Evolutionary conservation across 2,888 invertebrate genomes (phyloP), one percentile per base, ranked within the genome.

Genomic region (Coremacera marginata): DNA sequence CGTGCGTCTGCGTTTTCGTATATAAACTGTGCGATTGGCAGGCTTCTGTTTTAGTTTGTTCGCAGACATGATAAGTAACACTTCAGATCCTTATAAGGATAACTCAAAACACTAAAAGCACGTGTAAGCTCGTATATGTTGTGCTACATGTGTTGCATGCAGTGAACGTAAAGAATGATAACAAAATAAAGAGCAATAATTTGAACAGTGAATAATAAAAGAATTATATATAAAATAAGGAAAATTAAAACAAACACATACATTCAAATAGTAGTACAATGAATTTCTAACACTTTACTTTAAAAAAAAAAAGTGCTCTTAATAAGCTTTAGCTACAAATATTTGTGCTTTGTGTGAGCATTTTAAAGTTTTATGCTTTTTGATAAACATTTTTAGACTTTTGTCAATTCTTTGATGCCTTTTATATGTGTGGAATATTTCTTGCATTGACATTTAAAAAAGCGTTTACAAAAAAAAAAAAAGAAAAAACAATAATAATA

Each of bases 1-100:
- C 44, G 0, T 80, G 80, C 80, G 78, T 83, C 82, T 82, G 83
- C 83, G 82, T 79, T 82, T 76, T 74, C 80, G 79, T 86, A 87
- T 86, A 86, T 84, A 86, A 86, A 85, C 82, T 83, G 81, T 79
- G 27, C 80, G 79, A 81, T 75, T 78, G 70, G 80, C 78, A 75
- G 76, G 78, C 81, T 82, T 81, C 72, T 82, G 81, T 82, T 63
- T 87, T 85, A 86, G 86, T 86, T 82, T 81, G 82, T 81, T 83
- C 82, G 82, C 80, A 84, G 83, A 82, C 83, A 85, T 84, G 83
- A 79, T 81, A 82, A 82, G 84, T 83, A 82, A 82, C 82, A 86
- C 83, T 76, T 80, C 81, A 63, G 63, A 16, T 65, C 71, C 70
- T 63, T 52, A 34, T 65, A 49, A 55, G 68, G 60, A 60, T 70